Base-by-base conservation (phyloP, 1,140 invertebrate genomes). In the Drosophila repletoides region DNA sequence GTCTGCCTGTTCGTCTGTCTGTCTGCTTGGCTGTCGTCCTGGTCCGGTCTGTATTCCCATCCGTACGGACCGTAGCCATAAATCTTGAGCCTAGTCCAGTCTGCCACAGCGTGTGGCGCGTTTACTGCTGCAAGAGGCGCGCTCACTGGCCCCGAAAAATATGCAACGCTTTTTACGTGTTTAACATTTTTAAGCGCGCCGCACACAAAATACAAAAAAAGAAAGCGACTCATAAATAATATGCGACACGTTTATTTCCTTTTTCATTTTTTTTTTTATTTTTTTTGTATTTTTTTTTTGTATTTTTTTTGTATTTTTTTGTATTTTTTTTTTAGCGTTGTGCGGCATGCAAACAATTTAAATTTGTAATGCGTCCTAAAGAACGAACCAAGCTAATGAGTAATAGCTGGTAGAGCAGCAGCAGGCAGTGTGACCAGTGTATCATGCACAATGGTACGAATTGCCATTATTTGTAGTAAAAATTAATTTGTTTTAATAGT, bases 341-440 rank as follows among this genome's bases (percentile, higher is more conserved):
- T 36, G 17, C 59, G 55, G 76, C 66, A 81, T 80, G 76, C 76
- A 58, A 84, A 84, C 74, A 70, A 83, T 83, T 77, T 83, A 83
- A 83, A 83, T 83, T 73, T 61, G 70, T 74, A 70, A 77, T 84
- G 64, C 66, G 46, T 55, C 56, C 41, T 45, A 49, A 64, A 66
- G 40, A 64, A 40, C 55, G 71, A 64, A 40, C 26, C n/a, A n/a
- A n/a, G n/a, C 53, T 59, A 65, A 59, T 65, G 43, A 40, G 14
- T 43, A 31, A 51, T 22, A 24, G 41, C 38, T 21, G 12, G 31
- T 34, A 22, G 40, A 10, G 38, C 9, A 4, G 19, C 17, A 22
- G 19, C 4, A 41, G 9, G 15, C n/a, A n/a, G n/a, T n/a, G n/a
- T n/a, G n/a, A n/a, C n/a, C n/a, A n/a, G n/a, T n/a, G n/a, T n/a